phyloP scores from a whole-genome alignment of 2,113 vertebrate genomes.

The Corythornis vintsioides region DNA sequence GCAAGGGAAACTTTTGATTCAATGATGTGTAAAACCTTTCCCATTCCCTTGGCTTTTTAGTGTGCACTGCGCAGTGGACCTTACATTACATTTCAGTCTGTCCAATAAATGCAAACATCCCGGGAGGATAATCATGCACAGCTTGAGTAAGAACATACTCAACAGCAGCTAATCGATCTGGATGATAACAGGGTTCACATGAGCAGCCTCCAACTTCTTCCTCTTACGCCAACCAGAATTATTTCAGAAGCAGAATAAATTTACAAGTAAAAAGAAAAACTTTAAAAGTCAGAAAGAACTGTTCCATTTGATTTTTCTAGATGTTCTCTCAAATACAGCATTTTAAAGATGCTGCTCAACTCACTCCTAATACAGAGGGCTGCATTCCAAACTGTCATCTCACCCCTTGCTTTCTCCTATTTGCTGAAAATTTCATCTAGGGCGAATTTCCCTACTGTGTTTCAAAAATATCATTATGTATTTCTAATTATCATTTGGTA shows the following conservation, averaged over 20 bases:
- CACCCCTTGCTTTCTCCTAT: neutral
- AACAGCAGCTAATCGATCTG: neutral
- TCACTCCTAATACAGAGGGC: neutral
- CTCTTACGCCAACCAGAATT: neutral
- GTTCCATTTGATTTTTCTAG: neutral
- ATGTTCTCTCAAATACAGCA: neutral
- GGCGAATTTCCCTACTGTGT: neutral
- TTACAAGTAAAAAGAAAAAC: neutral
- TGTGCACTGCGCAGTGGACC: neutral
- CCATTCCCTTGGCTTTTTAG: neutral
- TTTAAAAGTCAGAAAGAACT: neutral
- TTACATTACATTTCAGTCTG: neutral
- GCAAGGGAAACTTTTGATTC: neutral
- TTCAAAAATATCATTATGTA: neutral
- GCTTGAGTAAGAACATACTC: neutral
- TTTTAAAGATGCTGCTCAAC: neutral
- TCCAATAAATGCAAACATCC: neutral
- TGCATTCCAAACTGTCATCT: neutral
- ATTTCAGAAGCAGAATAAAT: neutral
- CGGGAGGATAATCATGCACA: neutral
- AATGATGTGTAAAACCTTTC: neutral
- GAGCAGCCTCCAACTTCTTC: neutral
- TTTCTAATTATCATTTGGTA: neutral
- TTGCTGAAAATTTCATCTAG: neutral
- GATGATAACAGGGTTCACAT: fast-evolving